phyloP scores from a whole-genome alignment of 1,140 invertebrate genomes.

The Bemisia tabaci region DNA sequence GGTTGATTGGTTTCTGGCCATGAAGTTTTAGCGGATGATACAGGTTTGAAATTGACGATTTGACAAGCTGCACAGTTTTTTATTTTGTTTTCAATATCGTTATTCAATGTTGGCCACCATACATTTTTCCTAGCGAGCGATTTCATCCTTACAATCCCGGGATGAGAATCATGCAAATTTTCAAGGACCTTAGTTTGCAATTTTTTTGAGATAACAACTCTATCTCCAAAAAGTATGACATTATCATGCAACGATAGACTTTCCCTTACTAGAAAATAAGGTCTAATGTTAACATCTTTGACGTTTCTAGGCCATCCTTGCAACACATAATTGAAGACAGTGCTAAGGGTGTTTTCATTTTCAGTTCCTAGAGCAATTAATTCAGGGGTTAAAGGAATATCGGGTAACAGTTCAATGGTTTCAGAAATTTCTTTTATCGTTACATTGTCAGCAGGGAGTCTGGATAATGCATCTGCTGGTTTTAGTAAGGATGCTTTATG shows the following conservation, averaged over 20 bases:
- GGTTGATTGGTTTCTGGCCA: no score
- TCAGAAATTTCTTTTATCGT: background rate
- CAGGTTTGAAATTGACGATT: no score
- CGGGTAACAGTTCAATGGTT: background rate
- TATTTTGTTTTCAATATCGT: slow-evolving; percentile 26
- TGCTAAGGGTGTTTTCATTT: background rate
- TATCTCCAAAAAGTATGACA: slow-evolving; percentile 10
- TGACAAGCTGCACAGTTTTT: no score
- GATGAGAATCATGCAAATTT: slow-evolving; percentile 26
- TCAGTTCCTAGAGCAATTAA: background rate
- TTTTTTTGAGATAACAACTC: slow-evolving; percentile 24
- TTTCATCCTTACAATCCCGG: slow-evolving; percentile 30
- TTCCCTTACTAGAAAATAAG: slow-evolving; percentile 1
- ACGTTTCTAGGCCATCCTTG: background rate
- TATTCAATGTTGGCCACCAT: slow-evolving; percentile 29
- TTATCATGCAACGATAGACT: slow-evolving; percentile 6
- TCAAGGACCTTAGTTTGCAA: slow-evolving; percentile 19
- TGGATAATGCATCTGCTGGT: background rate
- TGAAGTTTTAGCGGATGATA: no score
- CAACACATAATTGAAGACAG: background rate
- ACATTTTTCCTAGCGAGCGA: slow-evolving; percentile 24
- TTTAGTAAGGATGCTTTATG: background rate
- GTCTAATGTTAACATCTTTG: background rate
- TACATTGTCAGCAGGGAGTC: background rate
- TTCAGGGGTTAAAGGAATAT: background rate